Evolutionary conservation across 2,888 invertebrate genomes (phyloP), one percentile per base, ranked within the genome.

Genomic region (Boloria euphrosyne): DNA sequence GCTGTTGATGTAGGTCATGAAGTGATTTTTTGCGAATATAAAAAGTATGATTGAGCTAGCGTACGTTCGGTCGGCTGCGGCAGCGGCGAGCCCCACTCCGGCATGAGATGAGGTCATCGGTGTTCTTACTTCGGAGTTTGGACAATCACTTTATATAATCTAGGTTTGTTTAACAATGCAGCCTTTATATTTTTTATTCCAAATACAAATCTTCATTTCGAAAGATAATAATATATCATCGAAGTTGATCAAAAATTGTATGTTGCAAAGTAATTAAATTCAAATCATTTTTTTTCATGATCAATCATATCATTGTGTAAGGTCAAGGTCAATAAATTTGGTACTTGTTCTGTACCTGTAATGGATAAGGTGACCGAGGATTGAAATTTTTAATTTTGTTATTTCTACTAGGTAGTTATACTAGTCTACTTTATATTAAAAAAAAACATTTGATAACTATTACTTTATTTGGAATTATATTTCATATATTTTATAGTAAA

Each of bases 1-100:
- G 68, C 75, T 71, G 78, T 90, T 91, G 89, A 82, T 86, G 89
- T 88, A 91, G 91, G 91, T 91, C 90, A 85, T 78, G 85, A 78
- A 73, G 71, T 74, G 74, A 76, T 85, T 86, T 84, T 87, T 84
- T 74, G 70, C 71, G 62, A 73, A 66, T 76, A 79, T 76, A 85
- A 88, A 88, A 88, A 86, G 77, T 76, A 78, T 72, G 76, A 78
- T 78, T 75, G 76, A 77, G 78, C 77, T 75, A 75, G 77, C 72
- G 71, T 65, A 67, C 65, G 66, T 65, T 68, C 67, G 69, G 71
- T 70, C 74, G 68, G 66, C 70, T 72, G 51, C 66, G 69, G 58
- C 44, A 53, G 47, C 38, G 58, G 62, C 62, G 31, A 57, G 65
- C 69, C 70, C 67, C 73, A 67, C 74, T 71, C 73, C 69, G 52